Conservation (phyloP, 2,888 invertebrate genomes). For the Rotaria magnacalcarata region DNA sequence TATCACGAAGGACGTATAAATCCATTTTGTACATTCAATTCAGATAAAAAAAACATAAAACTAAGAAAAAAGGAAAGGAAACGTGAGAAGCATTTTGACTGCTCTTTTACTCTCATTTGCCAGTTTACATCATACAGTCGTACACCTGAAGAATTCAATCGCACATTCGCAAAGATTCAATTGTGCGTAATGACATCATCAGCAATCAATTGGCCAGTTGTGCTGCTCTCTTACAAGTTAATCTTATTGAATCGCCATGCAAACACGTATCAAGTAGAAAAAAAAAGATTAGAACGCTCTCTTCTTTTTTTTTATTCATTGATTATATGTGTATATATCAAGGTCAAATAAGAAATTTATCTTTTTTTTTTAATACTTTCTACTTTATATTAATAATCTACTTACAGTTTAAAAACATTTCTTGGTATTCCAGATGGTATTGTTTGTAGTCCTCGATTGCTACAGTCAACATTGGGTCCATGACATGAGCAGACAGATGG, state of each 20-base stretch:
- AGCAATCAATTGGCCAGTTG: background rate
- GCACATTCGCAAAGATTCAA: background rate
- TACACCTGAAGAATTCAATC: slow-evolving; percentile 10
- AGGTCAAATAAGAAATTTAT: background rate
- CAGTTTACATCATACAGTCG: background rate
- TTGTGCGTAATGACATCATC: slow-evolving; percentile 21
- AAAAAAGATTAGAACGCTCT: background rate
- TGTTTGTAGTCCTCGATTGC: slow-evolving; percentile 1
- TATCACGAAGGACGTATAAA: background rate
- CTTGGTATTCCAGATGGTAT: slow-evolving; percentile 4
- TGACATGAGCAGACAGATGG: background rate
- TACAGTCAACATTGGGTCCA: slow-evolving; percentile 11
- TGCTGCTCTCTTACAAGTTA: background rate
- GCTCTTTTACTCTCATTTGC: background rate
- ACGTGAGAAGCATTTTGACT: background rate
- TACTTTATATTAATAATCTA: background rate
- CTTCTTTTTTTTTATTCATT: background rate
- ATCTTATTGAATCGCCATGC: slow-evolving; percentile 11
- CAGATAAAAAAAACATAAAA: background rate
- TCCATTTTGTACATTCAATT: background rate
- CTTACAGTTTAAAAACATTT: slow-evolving; percentile 22
- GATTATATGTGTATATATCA: background rate
- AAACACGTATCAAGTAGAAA: background rate
- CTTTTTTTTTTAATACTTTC: background rate
- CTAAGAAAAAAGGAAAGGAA: background rate